Evolutionary conservation across 2,113 vertebrate genomes (phyloP).

Genomic region (Silurus glanis): DNA sequence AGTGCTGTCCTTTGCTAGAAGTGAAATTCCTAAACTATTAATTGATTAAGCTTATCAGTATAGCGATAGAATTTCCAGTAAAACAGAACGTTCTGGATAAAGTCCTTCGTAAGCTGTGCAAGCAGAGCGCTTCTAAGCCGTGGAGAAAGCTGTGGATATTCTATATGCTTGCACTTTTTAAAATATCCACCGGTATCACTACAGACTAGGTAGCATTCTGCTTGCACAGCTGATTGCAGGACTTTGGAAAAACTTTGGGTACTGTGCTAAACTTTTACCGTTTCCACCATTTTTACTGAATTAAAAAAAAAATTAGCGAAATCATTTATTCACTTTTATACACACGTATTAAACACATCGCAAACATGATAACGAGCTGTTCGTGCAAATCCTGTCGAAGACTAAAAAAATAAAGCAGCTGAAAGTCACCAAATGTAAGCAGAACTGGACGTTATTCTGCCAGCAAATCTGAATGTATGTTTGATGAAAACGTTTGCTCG

Average conservation of each 20-base stretch:
- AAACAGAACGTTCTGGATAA: background rate
- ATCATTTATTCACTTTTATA: background rate
- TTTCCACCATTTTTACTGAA: background rate
- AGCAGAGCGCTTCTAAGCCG: background rate
- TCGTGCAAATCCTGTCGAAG: background rate
- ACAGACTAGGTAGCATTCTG: background rate
- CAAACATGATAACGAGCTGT: background rate
- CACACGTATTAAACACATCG: background rate
- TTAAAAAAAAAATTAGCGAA: background rate
- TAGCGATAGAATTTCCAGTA: background rate
- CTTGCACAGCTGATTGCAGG: background rate
- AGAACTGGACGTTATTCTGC: background rate
- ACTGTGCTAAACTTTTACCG: background rate
- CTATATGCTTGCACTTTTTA: background rate
- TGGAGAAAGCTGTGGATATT: background rate
- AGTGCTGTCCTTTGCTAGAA: background rate
- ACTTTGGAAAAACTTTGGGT: background rate
- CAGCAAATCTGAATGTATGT: background rate
- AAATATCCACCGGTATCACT: background rate
- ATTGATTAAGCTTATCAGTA: background rate
- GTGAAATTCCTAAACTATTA: background rate
- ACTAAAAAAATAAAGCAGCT: background rate
- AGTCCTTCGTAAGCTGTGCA: background rate
- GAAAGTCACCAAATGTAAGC: background rate
- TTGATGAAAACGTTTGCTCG: background rate